Percentiles rank a stretch among this genome's conserved stretches.
These are phyloP conservation scores for Monopterus albus DNA, from an alignment of 2,113 vertebrate genomes.

Conservation along the genomic window DNA sequence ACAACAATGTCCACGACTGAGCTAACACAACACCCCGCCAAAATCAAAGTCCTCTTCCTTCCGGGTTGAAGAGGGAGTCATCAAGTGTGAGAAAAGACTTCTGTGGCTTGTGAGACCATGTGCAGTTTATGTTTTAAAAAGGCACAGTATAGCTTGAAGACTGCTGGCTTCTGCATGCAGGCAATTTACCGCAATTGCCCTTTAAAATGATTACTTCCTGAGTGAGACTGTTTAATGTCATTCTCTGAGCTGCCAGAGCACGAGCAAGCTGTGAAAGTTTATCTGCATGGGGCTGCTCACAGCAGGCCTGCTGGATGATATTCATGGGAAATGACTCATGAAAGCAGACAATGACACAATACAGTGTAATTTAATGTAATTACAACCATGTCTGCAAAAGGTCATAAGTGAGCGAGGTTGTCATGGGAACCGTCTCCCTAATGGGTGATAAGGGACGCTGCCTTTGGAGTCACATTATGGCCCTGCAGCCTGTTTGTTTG, in stretches of 20 bases:
- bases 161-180: background rate
- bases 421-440: conserved; percentile 66
- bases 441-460: conserved; percentile 26
- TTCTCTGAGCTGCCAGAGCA: background rate
- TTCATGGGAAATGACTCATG: conserved; percentile 46
- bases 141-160: background rate
- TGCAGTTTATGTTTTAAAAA: background rate
- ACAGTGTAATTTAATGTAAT: conserved; percentile 66
- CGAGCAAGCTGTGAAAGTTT: conserved; percentile 18
- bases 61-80: background rate
- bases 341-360: conserved; percentile 50
- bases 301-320: conserved; percentile 21
- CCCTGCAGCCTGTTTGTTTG: conserved; percentile 12
- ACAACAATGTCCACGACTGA: conserved; percentile 32
- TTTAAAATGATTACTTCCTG: background rate
- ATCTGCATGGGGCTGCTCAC: conserved; percentile 6
- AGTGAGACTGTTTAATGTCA: background rate
- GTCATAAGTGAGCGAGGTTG: conserved; percentile 67
- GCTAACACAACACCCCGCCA: conserved; percentile 2
- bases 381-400: conserved; percentile 57
- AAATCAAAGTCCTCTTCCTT: conserved; percentile 18
- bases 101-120: background rate
- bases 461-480: conserved; percentile 36
- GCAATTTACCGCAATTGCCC: background rate
- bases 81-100: background rate